Evolutionary conservation across 2,888 invertebrate species (phyloP).

Genomic region (Callimorpha dominula): DNA sequence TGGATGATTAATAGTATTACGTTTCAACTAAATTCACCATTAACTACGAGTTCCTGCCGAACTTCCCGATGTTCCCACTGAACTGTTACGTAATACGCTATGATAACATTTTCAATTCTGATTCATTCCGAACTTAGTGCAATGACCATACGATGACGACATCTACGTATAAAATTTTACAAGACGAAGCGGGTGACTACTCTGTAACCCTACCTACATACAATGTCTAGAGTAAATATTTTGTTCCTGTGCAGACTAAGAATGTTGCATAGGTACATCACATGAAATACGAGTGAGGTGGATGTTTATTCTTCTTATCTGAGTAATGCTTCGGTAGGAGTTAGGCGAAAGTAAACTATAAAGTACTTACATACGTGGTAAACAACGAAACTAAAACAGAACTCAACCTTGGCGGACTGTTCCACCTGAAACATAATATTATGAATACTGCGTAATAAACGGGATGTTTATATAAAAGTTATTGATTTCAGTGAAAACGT

Average conservation of each 20-base stretch:
- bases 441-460: conserved; percentile 55
- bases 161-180: conserved; percentile 52
- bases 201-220: conserved; percentile 17
- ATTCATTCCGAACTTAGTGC: conserved; percentile 54
- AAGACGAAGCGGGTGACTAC: conserved; percentile 37
- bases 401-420: conserved; percentile 76
- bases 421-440: conserved; percentile 69
- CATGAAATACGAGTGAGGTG: conserved; percentile 42
- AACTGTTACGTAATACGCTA: conserved; percentile 50
- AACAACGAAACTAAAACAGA: conserved; percentile 59
- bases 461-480: conserved; percentile 71
- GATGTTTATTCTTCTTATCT: conserved; percentile 58
- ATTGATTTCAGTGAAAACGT: conserved; percentile 49
- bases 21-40: conserved; percentile 55
- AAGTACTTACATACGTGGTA: conserved; percentile 54
- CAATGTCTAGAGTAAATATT: conserved; percentile 46
- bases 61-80: conserved; percentile 42
- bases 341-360: conserved; percentile 55
- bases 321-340: conserved; percentile 49
- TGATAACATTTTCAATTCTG: conserved; percentile 54
- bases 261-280: conserved; percentile 47
- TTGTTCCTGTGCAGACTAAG: conserved; percentile 41
- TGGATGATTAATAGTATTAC: conserved; percentile 64
- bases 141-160: conserved; percentile 58
- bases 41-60: conserved; percentile 45